phyloP scores from a whole-genome alignment of 1,140 invertebrate genomes.

The Drosophila ambigua region DNA sequence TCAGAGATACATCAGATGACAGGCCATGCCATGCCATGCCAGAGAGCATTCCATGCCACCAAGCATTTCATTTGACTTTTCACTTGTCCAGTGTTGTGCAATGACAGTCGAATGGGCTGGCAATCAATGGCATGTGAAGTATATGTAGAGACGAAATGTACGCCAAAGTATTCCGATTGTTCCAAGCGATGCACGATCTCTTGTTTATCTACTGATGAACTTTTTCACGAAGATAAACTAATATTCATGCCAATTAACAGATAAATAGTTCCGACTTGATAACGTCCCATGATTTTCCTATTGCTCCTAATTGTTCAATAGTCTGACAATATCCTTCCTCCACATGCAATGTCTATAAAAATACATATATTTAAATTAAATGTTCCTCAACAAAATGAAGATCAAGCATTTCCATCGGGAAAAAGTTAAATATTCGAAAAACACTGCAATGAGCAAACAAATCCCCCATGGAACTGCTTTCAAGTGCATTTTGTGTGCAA shows the following conservation, averaged over 20 bases:
- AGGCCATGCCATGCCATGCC: slow-evolving; percentile 16
- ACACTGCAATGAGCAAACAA: neutral
- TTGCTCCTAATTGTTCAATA: too few relatives aligned
- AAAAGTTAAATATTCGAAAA: neutral
- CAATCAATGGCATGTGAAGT: neutral
- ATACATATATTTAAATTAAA: too few relatives aligned
- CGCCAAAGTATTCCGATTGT: too few relatives aligned
- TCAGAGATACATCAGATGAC: slow-evolving; percentile 26
- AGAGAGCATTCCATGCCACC: slow-evolving; percentile 7
- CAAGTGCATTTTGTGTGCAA: slow-evolving; percentile 20
- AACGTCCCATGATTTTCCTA: too few relatives aligned
- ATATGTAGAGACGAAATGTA: too few relatives aligned
- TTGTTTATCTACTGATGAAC: too few relatives aligned
- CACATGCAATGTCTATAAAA: too few relatives aligned
- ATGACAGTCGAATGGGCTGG: neutral
- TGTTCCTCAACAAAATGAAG: neutral
- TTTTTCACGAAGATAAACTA: too few relatives aligned
- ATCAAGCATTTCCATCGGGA: neutral
- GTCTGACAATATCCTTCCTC: too few relatives aligned
- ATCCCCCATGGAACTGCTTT: neutral
- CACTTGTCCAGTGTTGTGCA: slow-evolving; percentile 36
- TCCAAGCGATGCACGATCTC: too few relatives aligned
- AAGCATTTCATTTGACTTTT: slow-evolving; percentile 22
- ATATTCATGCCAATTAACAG: too few relatives aligned
- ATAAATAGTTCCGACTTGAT: too few relatives aligned